phyloP scores from a whole-genome alignment of 2,113 vertebrate genomes.

The Suricata suricatta region DNA sequence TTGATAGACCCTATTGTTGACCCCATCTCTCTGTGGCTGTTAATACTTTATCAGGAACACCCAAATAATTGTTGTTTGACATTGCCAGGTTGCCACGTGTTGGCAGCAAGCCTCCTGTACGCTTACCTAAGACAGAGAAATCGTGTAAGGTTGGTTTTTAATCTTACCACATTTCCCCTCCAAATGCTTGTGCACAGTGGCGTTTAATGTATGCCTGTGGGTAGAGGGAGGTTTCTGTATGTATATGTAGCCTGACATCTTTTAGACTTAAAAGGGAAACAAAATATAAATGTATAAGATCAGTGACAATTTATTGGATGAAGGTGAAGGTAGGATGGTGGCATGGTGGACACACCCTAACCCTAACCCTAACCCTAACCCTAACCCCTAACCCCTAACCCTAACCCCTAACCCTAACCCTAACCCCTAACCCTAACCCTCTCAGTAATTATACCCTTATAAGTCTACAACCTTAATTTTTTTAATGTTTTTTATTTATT shows the following conservation, averaged over 20 bases:
- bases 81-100: neutral
- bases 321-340: neutral
- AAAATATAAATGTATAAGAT: neutral
- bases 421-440: no score
- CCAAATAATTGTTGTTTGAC: neutral
- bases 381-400: no score
- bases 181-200: neutral
- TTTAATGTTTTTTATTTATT: no score
- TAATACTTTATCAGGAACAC: neutral
- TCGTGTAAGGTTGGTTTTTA: neutral
- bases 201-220: neutral
- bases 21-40: accelerated
- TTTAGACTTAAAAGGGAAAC: neutral
- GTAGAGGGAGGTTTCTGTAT: neutral
- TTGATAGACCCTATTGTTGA: neutral
- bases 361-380: no score
- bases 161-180: neutral
- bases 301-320: neutral
- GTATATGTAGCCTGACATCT: neutral
- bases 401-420: no score
- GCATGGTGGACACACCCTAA: no score
- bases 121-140: neutral
- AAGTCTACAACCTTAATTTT: neutral
- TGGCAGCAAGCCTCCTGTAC: neutral
- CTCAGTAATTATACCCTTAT: neutral